These are phyloP conservation scores for Branchinecta lindahli DNA, from an alignment of 1,140 invertebrate species.

Conservation along the genomic window DNA sequence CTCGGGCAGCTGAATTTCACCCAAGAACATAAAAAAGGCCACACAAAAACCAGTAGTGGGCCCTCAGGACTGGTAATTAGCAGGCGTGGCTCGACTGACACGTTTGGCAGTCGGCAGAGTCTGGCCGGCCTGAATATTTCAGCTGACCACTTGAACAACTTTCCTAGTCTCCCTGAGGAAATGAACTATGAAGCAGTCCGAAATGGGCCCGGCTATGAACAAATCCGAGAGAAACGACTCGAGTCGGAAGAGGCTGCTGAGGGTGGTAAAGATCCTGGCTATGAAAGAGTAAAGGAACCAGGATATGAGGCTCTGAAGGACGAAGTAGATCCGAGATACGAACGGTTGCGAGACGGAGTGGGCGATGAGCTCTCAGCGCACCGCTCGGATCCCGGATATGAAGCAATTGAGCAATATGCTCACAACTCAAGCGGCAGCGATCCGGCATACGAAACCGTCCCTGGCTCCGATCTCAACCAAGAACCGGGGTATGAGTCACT, in stretches of 20 bases:
- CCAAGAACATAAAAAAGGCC: constrained; percentile 2
- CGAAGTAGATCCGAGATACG: too few species aligned
- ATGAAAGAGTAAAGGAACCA: background rate
- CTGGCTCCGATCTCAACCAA: background rate
- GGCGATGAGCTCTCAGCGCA: too few species aligned
- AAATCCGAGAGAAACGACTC: background rate
- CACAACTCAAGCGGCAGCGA: background rate
- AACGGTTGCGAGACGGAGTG: too few species aligned
- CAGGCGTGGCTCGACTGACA: background rate
- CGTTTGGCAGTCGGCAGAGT: background rate
- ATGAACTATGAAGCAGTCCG: background rate
- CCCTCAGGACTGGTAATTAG: background rate
- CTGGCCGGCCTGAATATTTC: background rate
- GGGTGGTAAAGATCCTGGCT: background rate
- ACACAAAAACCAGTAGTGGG: background rate
- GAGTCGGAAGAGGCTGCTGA: background rate
- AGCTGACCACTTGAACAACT: background rate
- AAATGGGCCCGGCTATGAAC: background rate
- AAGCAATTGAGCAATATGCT: background rate
- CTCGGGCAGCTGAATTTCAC: background rate
- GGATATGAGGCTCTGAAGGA: background rate
- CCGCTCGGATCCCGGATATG: background rate
- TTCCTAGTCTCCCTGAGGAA: constrained; percentile 3
- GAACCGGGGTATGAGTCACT: background rate
- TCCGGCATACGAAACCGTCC: background rate